Percentiles rank a stretch among this genome's conserved stretches.
Evolutionary conservation across 2,888 invertebrate species (phyloP).

Genomic region (Osedax fenrisi): DNA sequence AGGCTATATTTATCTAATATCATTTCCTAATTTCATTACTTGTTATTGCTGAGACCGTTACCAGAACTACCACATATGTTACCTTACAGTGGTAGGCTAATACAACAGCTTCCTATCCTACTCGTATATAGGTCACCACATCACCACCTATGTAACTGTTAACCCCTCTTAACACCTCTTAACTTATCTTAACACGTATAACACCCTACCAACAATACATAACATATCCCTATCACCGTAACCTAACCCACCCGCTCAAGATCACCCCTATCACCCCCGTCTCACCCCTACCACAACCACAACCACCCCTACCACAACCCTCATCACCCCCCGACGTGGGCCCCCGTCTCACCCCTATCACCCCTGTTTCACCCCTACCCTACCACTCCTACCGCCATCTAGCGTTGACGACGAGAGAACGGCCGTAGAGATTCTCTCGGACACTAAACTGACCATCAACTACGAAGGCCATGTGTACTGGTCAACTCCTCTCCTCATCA

Average conservation of each 20-base stretch:
- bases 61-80: too few species aligned
- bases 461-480: slow-evolving; percentile 25
- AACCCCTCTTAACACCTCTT: too few species aligned
- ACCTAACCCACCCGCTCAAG: too few species aligned
- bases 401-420: slow-evolving; percentile 16
- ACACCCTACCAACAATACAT: too few species aligned
- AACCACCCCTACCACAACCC: neutral
- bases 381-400: neutral
- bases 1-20: too few species aligned
- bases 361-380: neutral
- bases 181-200: too few species aligned
- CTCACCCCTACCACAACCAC: neutral
- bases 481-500: slow-evolving; percentile 29
- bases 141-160: too few species aligned
- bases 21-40: too few species aligned
- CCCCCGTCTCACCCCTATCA: neutral
- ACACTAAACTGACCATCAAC: slow-evolving; percentile 25
- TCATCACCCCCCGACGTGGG: neutral
- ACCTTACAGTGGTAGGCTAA: too few species aligned
- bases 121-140: too few species aligned
- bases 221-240: neutral
- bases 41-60: too few species aligned
- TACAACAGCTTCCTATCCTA: too few species aligned
- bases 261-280: neutral
- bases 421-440: slow-evolving; percentile 20